These are phyloP conservation scores for Agriopis leucophaearia DNA, from an alignment of 2,888 invertebrate genomes.

Conservation along the genomic window DNA sequence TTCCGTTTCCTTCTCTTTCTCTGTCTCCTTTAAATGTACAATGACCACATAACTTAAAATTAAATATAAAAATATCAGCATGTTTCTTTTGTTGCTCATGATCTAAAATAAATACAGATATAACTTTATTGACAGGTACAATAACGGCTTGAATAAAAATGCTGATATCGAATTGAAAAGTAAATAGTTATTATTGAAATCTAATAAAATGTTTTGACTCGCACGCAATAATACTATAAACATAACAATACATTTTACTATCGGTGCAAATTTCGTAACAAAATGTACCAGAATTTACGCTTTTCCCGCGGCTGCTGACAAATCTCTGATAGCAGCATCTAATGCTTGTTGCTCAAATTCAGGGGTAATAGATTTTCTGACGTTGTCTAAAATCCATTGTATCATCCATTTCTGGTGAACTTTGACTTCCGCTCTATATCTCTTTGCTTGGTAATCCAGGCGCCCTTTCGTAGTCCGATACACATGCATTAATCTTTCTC, in stretches of 20 bases:
- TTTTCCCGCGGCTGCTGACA: conserved; percentile 88
- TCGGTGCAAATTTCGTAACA: not conserved
- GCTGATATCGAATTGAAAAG: conserved; percentile 4
- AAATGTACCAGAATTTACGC: conserved; percentile 6
- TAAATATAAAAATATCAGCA: conserved; percentile 11
- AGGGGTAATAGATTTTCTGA: conserved; percentile 91
- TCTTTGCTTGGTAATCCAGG: conserved; percentile 96
- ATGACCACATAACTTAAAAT: conserved; percentile 14
- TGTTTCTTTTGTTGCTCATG: not conserved
- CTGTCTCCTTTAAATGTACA: not conserved
- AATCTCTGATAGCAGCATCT: conserved; percentile 93
- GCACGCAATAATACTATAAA: not conserved
- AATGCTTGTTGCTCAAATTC: conserved; percentile 95
- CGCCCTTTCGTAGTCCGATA: conserved; percentile 89
- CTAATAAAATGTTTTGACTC: not conserved
- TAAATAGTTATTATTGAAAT: conserved; percentile 2
- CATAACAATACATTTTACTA: not conserved
- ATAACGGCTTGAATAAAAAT: conserved; percentile 10
- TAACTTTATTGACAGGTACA: not conserved
- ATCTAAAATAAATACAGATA: not conserved
- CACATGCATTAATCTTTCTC: conserved; percentile 85
- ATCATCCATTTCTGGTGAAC: conserved; percentile 97
- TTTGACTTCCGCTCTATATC: conserved; percentile 90
- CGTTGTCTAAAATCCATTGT: conserved; percentile 94
- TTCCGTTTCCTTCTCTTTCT: not conserved